Percentiles rank a stretch among this genome's conserved stretches.
Evolutionary conservation across 2,797 vertebrate species (phyloP).

Genomic region (Pangasius krempfi): DNA sequence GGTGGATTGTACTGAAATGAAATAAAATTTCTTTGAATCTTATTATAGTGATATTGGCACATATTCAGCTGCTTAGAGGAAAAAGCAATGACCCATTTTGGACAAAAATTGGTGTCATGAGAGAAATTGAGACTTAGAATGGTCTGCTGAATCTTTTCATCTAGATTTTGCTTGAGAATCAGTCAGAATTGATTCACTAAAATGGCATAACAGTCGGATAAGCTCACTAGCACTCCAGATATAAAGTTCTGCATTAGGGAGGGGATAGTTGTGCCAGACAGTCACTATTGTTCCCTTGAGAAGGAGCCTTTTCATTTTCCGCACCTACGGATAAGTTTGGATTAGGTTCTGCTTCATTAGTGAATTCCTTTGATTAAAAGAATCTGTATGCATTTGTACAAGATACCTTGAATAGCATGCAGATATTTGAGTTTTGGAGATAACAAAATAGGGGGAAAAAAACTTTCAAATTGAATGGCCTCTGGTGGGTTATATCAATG

Average conservation of each 20-base stretch:
- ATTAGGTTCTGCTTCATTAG: not conserved
- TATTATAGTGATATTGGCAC: slow-evolving; percentile 51
- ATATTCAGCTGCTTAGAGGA: slow-evolving; percentile 62
- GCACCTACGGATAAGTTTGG: not conserved
- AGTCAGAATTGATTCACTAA: not conserved
- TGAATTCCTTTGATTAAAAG: not conserved
- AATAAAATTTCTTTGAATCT: slow-evolving; percentile 63
- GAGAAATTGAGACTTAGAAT: slow-evolving; percentile 62
- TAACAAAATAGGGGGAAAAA: not conserved
- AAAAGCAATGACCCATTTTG: slow-evolving; percentile 63
- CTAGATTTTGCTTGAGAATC: slow-evolving; percentile 19
- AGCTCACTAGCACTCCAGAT: not conserved
- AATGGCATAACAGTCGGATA: not conserved
- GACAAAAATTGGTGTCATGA: slow-evolving; percentile 64
- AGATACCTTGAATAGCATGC: not conserved
- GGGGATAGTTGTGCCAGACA: not conserved
- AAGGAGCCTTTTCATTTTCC: not conserved
- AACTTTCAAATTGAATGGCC: not conserved
- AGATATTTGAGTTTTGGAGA: not conserved
- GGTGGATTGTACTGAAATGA: slow-evolving; percentile 56
- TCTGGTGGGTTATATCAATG: not conserved
- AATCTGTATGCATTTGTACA: not conserved
- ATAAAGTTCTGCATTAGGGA: not conserved
- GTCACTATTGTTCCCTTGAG: not conserved
- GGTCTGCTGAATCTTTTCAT: slow-evolving; percentile 63